Conservation (phyloP, 2,888 invertebrate species). For the Scaptomyza caliginosa region DNA sequence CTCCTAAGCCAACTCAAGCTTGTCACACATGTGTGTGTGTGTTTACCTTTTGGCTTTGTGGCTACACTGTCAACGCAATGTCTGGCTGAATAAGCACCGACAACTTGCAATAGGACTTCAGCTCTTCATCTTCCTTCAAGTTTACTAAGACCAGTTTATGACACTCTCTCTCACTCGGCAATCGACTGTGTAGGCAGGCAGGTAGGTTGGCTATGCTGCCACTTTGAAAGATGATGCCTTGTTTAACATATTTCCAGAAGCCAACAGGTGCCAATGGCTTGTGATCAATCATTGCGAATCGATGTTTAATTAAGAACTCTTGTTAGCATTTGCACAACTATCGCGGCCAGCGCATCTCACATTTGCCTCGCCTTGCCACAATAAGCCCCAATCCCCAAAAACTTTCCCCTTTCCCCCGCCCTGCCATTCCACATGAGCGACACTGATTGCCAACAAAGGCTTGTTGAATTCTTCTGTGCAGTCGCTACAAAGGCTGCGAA, state of each 20-base stretch:
- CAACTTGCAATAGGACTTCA: conserved; percentile 64
- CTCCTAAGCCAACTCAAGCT: conserved; percentile 13
- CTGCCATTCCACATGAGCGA: conserved; percentile 42
- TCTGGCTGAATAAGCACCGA: conserved; percentile 62
- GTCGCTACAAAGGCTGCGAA: conserved; percentile 23
- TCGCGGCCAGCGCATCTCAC: conserved; percentile 63
- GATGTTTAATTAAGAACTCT: conserved; percentile 84
- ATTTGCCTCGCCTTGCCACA: conserved; percentile 22
- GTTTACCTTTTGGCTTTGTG: conserved; percentile 46
- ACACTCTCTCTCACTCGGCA: conserved; percentile 35
- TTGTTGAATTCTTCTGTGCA: conserved; percentile 55
- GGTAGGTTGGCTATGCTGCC: conserved; percentile 42
- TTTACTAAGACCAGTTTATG: conserved; percentile 68
- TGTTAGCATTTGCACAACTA: conserved; percentile 81
- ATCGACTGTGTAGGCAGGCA: conserved; percentile 15
- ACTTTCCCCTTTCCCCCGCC: neutral
- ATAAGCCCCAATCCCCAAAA: conserved; percentile 13
- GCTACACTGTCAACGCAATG: conserved; percentile 74
- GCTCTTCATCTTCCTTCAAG: conserved; percentile 5
- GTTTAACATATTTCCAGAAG: conserved; percentile 84
- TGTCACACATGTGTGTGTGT: conserved; percentile 42
- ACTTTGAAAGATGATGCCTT: conserved; percentile 74
- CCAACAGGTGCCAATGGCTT: conserved; percentile 84
- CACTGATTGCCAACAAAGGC: conserved; percentile 72
- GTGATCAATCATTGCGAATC: conserved; percentile 84